A percentile compares a stretch with the other conserved stretches of the same genome.
phyloP scores from a whole-genome alignment of 2,113 vertebrate species.

The Charina bottae region DNA sequence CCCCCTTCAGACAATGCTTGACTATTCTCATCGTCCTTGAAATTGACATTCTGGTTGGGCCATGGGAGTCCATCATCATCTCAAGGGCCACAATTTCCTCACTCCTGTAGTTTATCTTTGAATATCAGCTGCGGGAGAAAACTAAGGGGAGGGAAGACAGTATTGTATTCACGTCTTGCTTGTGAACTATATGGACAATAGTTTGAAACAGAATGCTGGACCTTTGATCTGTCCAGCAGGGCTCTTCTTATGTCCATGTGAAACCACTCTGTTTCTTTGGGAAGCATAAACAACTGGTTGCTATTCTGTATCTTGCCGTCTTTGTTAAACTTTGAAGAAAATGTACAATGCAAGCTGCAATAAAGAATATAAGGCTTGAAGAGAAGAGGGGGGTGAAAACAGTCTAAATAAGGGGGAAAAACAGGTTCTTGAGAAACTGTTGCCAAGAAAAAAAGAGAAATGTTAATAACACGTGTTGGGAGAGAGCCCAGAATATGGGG shows the following conservation, averaged over 20 bases:
- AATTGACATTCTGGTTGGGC: no score
- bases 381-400: neutral
- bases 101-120: neutral
- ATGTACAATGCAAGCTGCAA: neutral
- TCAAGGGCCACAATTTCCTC: neutral
- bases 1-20: no score
- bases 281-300: neutral
- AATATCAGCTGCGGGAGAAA: neutral
- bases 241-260: neutral
- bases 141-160: neutral
- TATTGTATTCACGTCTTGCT: neutral
- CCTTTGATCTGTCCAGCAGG: neutral
- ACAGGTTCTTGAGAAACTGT: constrained; percentile 37
- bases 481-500: constrained; percentile 59
- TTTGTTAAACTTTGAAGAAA: constrained; percentile 7
- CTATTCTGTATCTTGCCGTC: neutral
- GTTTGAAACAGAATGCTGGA: neutral
- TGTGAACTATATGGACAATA: neutral
- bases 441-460: constrained; percentile 51
- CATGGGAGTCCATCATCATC: no score
- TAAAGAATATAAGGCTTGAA: constrained; percentile 13
- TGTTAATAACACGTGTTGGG: constrained; percentile 57
- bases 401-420: constrained; percentile 21
- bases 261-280: neutral
- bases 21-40: no score